These are phyloP conservation scores for Falco novaeseelandiae DNA, from an alignment of 2,797 vertebrate genomes.

Conservation along the genomic window DNA sequence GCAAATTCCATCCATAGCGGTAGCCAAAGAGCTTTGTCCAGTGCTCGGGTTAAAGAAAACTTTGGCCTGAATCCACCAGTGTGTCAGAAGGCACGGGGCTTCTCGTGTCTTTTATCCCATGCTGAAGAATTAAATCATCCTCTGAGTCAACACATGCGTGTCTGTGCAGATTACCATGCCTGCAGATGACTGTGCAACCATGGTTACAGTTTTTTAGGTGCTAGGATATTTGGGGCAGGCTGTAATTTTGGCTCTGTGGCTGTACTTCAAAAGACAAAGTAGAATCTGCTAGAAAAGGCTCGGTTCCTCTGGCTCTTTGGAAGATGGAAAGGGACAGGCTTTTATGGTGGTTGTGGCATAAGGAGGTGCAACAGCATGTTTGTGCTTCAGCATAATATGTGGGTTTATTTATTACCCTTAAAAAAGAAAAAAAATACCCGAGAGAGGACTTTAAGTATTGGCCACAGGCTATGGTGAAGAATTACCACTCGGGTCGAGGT, in stretches of 20 bases:
- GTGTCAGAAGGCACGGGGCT: background rate
- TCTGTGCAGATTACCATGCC: background rate
- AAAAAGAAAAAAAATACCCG: background rate
- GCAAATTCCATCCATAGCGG: rapidly evolving
- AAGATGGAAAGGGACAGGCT: background rate
- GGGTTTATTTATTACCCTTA: background rate
- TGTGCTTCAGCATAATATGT: rapidly evolving
- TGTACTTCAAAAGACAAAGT: background rate
- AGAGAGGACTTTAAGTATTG: background rate
- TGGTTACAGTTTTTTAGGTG: conserved; percentile 30
- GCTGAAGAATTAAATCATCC: conserved; percentile 34
- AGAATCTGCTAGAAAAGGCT: background rate
- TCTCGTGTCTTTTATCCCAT: background rate
- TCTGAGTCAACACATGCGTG: conserved; percentile 21
- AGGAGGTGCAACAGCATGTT: rapidly evolving
- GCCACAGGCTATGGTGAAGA: background rate
- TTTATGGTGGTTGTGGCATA: background rate
- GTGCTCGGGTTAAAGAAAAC: background rate
- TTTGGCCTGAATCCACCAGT: background rate
- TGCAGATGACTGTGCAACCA: conserved; percentile 22
- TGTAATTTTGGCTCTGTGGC: background rate
- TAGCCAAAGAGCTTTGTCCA: background rate
- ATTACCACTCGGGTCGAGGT: background rate
- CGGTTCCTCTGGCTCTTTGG: background rate
- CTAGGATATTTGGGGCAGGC: conserved; percentile 16